These are phyloP conservation scores for Pelmatolapia mariae DNA, from an alignment of 2,113 vertebrate species.

Conservation along the genomic window DNA sequence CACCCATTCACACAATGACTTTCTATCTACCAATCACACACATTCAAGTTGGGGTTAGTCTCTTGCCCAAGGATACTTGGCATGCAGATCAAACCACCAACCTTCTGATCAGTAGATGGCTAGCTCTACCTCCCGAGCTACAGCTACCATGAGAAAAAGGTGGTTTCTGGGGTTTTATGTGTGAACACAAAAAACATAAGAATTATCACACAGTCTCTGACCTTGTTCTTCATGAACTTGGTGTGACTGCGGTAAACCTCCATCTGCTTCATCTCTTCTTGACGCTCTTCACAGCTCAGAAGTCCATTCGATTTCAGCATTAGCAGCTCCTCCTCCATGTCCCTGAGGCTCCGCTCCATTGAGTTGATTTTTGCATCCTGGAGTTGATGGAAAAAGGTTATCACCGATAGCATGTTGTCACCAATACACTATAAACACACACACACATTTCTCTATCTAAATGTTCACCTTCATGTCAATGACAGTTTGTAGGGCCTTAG, in stretches of 20 bases:
- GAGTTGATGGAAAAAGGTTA: background rate
- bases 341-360: slow-evolving; percentile 90
- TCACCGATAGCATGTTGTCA: background rate
- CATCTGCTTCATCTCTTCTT: slow-evolving; percentile 99
- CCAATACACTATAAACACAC: background rate
- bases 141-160: background rate
- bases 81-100: background rate
- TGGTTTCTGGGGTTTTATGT: background rate
- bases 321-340: slow-evolving; percentile 96
- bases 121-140: background rate
- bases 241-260: slow-evolving; percentile 98
- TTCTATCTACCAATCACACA: background rate
- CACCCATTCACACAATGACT: background rate
- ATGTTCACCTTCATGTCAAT: slow-evolving; percentile 96
- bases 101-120: background rate
- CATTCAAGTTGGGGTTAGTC: background rate
- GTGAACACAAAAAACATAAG: background rate
- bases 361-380: slow-evolving; percentile 96
- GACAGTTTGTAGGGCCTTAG: slow-evolving; percentile 96
- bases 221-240: slow-evolving; percentile 99
- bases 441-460: background rate
- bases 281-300: slow-evolving; percentile 93
- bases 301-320: slow-evolving; percentile 96
- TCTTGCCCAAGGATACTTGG: background rate
- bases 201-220: slow-evolving; percentile 24